Conservation (phyloP, 2,113 vertebrate genomes). For the Centropus bengalensis region DNA sequence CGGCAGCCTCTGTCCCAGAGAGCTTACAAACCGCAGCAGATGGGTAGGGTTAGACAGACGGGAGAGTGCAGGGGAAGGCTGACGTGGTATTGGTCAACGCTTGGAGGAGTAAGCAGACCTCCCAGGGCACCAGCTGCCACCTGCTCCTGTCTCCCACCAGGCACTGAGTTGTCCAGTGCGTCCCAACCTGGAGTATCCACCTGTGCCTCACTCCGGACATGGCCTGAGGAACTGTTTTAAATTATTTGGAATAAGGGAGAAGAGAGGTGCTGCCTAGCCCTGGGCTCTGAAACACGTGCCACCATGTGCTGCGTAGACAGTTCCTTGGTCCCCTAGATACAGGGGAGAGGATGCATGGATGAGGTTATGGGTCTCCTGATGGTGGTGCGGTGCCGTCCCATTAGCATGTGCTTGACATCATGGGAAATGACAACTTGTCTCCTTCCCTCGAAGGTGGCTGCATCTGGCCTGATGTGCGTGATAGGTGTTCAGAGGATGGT, state of each 20-base stretch:
- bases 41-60: not conserved
- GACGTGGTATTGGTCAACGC: not conserved
- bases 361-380: rapidly evolving
- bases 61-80: not conserved
- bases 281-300: not conserved
- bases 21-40: not conserved
- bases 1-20: not conserved
- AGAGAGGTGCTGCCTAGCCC: not conserved
- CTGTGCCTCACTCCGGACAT: not conserved
- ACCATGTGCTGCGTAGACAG: rapidly evolving
- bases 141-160: not conserved
- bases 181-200: not conserved
- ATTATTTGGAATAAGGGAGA: not conserved
- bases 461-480: rapidly evolving
- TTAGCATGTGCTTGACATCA: rapidly evolving
- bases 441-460: not conserved
- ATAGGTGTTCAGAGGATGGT: not conserved
- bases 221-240: not conserved
- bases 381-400: not conserved
- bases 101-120: not conserved
- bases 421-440: not conserved
- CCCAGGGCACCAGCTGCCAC: not conserved
- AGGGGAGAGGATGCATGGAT: not conserved
- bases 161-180: rapidly evolving
- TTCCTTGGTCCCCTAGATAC: not conserved